A percentile compares a stretch with the other conserved stretches of the same genome.
Evolutionary conservation across 2,888 invertebrate genomes (phyloP).

Genomic region (Aleiodes alternator): DNA sequence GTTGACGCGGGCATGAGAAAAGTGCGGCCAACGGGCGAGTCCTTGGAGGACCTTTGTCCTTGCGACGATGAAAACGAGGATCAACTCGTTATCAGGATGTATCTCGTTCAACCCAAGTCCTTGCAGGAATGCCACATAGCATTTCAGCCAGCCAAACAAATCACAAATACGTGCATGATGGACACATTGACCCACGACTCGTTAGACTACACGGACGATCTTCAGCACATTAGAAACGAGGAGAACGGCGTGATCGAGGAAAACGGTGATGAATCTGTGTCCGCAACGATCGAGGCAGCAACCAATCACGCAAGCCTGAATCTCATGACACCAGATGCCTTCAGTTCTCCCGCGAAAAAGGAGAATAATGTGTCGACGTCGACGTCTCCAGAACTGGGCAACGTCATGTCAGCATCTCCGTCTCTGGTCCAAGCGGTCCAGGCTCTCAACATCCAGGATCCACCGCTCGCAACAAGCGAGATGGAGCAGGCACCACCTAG

Average conservation of each 20-base stretch:
- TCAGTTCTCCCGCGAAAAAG: slow-evolving; percentile 80
- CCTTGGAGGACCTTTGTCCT: slow-evolving; percentile 77
- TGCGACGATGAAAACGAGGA: slow-evolving; percentile 79
- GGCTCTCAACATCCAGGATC: slow-evolving; percentile 65
- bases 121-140: slow-evolving; percentile 89
- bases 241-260: slow-evolving; percentile 65
- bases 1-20: slow-evolving; percentile 82
- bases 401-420: slow-evolving; percentile 67
- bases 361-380: slow-evolving; percentile 73
- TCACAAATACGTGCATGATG: slow-evolving; percentile 62
- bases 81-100: slow-evolving; percentile 79
- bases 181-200: slow-evolving; percentile 69
- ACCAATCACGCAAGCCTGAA: slow-evolving; percentile 78
- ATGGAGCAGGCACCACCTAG: slow-evolving; percentile 78
- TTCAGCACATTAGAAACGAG: slow-evolving; percentile 65
- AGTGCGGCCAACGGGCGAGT: slow-evolving; percentile 69
- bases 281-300: slow-evolving; percentile 70
- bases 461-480: slow-evolving; percentile 66
- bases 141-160: slow-evolving; percentile 75
- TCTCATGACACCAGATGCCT: slow-evolving; percentile 93
- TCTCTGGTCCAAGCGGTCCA: slow-evolving; percentile 69
- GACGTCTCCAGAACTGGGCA: slow-evolving; percentile 68
- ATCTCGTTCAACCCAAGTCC: slow-evolving; percentile 91
- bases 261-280: slow-evolving; percentile 65
- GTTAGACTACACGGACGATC: slow-evolving; percentile 67